Percentiles rank a stretch among this genome's conserved stretches.
Conservation (phyloP, 1,140 invertebrate genomes). For the silkworm (Bombyx mori) region ASM3026992v2 NC_085127.1:11769501-11770000, state of each 20-base stretch:
- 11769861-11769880: not conserved
- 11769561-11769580: no score
- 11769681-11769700: not conserved
- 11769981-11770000: slow-evolving; percentile 16
- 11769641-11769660: not conserved
- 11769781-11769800: slow-evolving; percentile 13
- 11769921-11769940: not conserved
- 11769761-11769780: slow-evolving; percentile 9
- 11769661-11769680: not conserved
- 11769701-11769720: slow-evolving; percentile 4
- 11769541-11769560: no score
- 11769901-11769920: no score
- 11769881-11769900: no score
- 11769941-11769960: not conserved
- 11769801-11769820: slow-evolving; percentile 10
- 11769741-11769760: slow-evolving; percentile 17
- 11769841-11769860: not conserved
- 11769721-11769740: slow-evolving; percentile 21
- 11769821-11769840: not conserved
- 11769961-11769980: slow-evolving; percentile 8
- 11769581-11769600: no score
- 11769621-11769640: no score
- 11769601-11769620: no score
- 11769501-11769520: no score
- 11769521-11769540: no score